Conservation (phyloP, 2,113 vertebrate species). For the Chloebia gouldiae region DNA sequence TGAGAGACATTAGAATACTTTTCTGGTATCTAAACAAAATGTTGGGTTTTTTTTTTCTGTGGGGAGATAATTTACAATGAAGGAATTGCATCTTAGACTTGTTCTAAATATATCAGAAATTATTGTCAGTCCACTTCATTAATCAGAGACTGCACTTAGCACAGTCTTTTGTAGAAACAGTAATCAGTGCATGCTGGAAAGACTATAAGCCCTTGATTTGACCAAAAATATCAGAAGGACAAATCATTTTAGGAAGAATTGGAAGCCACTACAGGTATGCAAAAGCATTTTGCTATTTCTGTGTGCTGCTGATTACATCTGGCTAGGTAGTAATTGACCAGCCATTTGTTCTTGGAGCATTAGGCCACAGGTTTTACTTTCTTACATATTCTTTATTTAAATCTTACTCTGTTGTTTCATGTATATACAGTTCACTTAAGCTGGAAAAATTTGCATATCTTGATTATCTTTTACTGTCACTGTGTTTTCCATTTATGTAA, state of each 20-base stretch:
- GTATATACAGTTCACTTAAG: not conserved
- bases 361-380: not conserved
- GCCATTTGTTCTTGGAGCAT: not conserved
- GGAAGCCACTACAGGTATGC: not conserved
- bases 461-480: not conserved
- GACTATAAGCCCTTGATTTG: constrained; percentile 15
- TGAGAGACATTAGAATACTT: not conserved
- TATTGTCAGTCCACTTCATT: constrained; percentile 11
- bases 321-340: not conserved
- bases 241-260: not conserved
- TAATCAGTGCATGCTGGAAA: constrained; percentile 2
- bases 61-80: not conserved
- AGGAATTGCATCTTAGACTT: not conserved
- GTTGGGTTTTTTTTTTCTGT: not conserved
- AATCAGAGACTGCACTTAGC: constrained; percentile 17
- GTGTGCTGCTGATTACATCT: not conserved
- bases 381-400: not conserved
- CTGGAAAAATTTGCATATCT: not conserved
- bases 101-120: constrained; percentile 9
- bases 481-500: not conserved
- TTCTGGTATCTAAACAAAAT: not conserved
- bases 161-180: not conserved
- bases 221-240: not conserved
- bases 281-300: not conserved
- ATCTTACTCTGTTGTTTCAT: not conserved